phyloP scores from a whole-genome alignment of 2,888 invertebrate genomes.

The Camptogramma bilineatum region DNA sequence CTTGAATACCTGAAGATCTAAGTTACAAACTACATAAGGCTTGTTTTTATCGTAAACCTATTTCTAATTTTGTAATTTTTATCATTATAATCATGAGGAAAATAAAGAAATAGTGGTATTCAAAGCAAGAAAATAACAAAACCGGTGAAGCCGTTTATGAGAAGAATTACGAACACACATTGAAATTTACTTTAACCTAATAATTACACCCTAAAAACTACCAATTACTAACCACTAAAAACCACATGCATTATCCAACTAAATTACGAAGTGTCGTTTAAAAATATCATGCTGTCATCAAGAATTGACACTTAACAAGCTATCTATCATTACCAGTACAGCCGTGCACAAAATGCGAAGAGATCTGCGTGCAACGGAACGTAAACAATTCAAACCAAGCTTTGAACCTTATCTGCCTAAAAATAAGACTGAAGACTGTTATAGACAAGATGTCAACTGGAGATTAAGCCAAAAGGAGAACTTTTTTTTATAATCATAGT shows the following conservation, averaged over 20 bases:
- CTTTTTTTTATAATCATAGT: too few relatives aligned
- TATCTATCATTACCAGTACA: conserved; percentile 48
- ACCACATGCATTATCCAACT: conserved; percentile 52
- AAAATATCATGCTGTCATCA: conserved; percentile 56
- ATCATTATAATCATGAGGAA: too few relatives aligned
- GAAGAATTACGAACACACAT: background rate
- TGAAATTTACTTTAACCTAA: background rate
- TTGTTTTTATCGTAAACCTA: too few relatives aligned
- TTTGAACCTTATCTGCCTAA: conserved; percentile 21
- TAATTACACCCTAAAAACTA: background rate
- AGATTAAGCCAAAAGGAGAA: too few relatives aligned
- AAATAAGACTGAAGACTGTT: conserved; percentile 6
- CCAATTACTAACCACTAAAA: conserved; percentile 9
- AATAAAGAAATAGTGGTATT: too few relatives aligned
- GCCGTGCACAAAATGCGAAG: conserved; percentile 66
- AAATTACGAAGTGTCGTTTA: conserved; percentile 15
- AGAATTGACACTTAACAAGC: conserved; percentile 52
- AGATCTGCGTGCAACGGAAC: conserved; percentile 75
- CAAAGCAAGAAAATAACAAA: background rate
- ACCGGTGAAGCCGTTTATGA: background rate
- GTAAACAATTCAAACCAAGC: conserved; percentile 37
- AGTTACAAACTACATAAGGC: too few relatives aligned
- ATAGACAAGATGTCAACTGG: too few relatives aligned
- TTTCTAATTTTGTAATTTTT: too few relatives aligned
- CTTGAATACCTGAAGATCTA: too few relatives aligned